Conservation (phyloP, 2,113 vertebrate genomes). For the Ariopsis seemanni region DNA sequence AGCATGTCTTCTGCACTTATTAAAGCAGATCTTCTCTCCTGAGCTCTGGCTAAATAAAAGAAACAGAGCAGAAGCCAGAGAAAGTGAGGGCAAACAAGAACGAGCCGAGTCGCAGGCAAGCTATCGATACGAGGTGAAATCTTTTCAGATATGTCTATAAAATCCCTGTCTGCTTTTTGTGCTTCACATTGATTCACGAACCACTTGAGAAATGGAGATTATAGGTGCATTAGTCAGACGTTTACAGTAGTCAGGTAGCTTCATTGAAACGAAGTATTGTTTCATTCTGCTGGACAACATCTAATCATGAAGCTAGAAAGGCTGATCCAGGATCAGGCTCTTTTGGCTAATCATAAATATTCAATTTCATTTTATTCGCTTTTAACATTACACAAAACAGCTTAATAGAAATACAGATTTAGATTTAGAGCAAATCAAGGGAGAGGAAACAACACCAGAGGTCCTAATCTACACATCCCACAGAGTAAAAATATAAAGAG, state of each 20-base stretch:
- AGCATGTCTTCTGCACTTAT: conserved; percentile 23
- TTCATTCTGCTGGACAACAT: neutral
- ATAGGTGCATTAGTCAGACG: conserved; percentile 3
- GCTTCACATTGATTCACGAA: neutral
- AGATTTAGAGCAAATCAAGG: neutral
- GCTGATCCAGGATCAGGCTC: neutral
- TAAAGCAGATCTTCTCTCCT: conserved; percentile 19
- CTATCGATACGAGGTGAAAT: conserved; percentile 11
- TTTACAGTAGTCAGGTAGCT: conserved; percentile 5
- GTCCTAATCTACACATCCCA: neutral
- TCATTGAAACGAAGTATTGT: conserved; percentile 4
- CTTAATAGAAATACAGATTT: neutral
- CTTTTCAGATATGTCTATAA: neutral
- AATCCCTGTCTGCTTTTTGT: neutral
- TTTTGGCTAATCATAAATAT: neutral
- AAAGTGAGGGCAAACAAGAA: conserved; percentile 2
- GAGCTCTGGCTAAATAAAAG: conserved; percentile 29
- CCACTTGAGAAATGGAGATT: conserved; percentile 6
- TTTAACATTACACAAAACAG: neutral
- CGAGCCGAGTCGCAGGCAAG: neutral
- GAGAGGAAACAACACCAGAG: neutral
- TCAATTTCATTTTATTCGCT: neutral
- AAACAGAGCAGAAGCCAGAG: neutral
- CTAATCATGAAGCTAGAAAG: neutral
- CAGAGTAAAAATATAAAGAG: no score